phyloP scores from a whole-genome alignment of 2,113 vertebrate species.

The Uria aalge region DNA sequence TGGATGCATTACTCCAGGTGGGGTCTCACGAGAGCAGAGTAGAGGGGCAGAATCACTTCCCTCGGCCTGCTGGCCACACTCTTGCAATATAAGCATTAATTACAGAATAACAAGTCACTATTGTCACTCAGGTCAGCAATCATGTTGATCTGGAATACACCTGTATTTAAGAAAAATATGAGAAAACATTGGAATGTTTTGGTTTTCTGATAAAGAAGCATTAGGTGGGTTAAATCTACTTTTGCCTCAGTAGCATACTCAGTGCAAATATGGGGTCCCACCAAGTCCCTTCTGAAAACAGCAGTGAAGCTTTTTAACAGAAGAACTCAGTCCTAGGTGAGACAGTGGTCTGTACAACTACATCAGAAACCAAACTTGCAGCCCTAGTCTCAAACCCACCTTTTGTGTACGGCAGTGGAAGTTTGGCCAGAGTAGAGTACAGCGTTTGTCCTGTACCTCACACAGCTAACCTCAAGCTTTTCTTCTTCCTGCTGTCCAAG shows the following conservation, averaged over 20 bases:
- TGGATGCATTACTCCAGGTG: too few relatives aligned
- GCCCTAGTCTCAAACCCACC: background rate
- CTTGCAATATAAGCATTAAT: background rate
- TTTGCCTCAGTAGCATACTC: background rate
- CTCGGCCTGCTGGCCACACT: background rate
- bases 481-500: background rate
- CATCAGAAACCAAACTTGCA: background rate
- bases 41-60: too few relatives aligned
- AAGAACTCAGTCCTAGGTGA: background rate
- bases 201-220: background rate
- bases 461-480: constrained; percentile 14
- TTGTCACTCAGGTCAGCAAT: background rate
- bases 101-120: background rate
- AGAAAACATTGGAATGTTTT: background rate
- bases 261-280: background rate
- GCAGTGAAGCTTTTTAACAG: background rate
- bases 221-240: background rate
- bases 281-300: background rate
- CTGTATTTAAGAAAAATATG: background rate
- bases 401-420: background rate
- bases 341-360: background rate
- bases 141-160: background rate
- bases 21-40: too few relatives aligned
- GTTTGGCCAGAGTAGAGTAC: background rate
- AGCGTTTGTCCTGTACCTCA: background rate